A percentile compares a stretch with the other conserved stretches of the same genome.
phyloP scores from a whole-genome alignment of 1,140 invertebrate genomes.

The Ostrea denselamellosa region DNA sequence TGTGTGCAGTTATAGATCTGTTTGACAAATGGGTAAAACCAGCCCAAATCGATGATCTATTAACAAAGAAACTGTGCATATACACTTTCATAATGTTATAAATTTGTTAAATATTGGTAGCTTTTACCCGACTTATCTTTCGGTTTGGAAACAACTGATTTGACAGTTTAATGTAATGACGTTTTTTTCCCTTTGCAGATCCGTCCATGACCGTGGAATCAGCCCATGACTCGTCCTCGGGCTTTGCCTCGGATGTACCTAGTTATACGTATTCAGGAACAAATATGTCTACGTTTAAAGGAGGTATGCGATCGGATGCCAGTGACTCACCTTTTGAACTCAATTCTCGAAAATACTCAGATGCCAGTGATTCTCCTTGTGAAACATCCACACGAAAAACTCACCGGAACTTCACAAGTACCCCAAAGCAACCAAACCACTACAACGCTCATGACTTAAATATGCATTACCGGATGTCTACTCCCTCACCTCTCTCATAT shows the following conservation, averaged over 20 bases:
- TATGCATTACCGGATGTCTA: constrained; percentile 57
- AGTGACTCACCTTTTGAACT: constrained; percentile 50
- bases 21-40: no score
- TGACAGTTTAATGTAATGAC: no score
- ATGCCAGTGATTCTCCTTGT: constrained; percentile 46
- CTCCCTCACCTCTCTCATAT: constrained; percentile 54
- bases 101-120: no score
- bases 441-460: constrained; percentile 58
- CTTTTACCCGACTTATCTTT: no score
- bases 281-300: constrained; percentile 72
- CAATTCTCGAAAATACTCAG: constrained; percentile 2
- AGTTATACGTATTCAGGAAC: constrained; percentile 65
- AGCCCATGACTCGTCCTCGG: constrained; percentile 77
- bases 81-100: no score
- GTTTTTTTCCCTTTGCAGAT: constrained; percentile 65
- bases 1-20: no score
- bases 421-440: constrained; percentile 53
- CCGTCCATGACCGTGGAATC: constrained; percentile 68
- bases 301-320: constrained; percentile 54
- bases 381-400: constrained; percentile 52
- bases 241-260: constrained; percentile 75
- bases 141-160: no score
- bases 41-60: no score
- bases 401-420: constrained; percentile 50
- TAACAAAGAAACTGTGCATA: no score